These are phyloP conservation scores for Hydrophis major DNA, from an alignment of 2,797 vertebrate genomes.

Conservation along the genomic window DNA sequence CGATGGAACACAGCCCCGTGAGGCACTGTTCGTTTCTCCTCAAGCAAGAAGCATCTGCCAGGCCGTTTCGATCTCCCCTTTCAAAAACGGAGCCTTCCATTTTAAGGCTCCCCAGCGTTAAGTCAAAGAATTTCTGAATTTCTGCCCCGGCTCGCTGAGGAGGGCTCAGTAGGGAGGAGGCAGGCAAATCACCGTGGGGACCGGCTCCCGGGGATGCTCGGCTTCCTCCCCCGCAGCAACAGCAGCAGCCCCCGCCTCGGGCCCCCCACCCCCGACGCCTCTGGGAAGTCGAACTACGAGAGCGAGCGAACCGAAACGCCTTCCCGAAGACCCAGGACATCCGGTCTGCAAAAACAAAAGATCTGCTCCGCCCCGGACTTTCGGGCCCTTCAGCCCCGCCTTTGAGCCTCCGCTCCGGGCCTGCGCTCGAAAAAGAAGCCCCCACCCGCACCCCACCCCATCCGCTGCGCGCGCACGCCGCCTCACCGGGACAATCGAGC, in stretches of 20 bases:
- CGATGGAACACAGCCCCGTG: not conserved
- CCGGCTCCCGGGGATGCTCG: not conserved
- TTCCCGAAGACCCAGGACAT: conserved; percentile 11
- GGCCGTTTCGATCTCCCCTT: not conserved
- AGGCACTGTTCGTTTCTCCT: not conserved
- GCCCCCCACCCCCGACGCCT: not conserved
- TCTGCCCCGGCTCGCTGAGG: not conserved
- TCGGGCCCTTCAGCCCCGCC: not conserved
- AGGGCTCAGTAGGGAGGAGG: not conserved
- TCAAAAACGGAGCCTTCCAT: not conserved
- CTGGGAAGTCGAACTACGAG: not conserved
- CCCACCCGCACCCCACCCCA: no score
- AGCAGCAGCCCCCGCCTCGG: no score
- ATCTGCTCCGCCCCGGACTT: not conserved
- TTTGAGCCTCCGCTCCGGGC: not conserved
- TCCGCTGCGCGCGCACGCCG: not conserved
- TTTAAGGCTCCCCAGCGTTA: not conserved
- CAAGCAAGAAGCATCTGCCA: not conserved
- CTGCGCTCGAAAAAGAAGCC: not conserved
- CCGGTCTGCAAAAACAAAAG: not conserved
- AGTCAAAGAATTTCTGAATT: not conserved
- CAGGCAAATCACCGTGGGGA: not conserved
- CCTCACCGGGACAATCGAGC: conserved; percentile 2
- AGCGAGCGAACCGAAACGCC: not conserved
- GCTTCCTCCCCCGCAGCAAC: not conserved